phyloP scores from a whole-genome alignment of 2,888 invertebrate genomes.

The Hoplodrina blanda region DNA sequence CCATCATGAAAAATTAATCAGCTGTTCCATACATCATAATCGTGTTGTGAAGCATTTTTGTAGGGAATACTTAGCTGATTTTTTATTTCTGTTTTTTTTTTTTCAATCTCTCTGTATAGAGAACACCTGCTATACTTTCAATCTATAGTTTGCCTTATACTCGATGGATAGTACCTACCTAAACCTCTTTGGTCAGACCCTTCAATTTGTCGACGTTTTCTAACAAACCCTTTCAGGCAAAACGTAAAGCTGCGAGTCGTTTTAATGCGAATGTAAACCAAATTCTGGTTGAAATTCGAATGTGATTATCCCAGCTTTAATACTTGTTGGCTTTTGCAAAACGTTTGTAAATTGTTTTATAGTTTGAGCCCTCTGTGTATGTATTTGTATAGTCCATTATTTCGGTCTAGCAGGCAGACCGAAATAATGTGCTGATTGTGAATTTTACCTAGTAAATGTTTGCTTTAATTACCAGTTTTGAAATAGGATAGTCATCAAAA shows the following conservation, averaged over 20 bases:
- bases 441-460: not conserved
- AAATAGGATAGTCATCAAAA: not conserved
- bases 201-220: slow-evolving; percentile 54
- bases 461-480: not conserved
- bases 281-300: slow-evolving; percentile 28
- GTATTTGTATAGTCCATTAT: not conserved
- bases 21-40: no score
- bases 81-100: no score
- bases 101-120: not conserved
- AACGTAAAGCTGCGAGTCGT: slow-evolving; percentile 41
- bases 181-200: slow-evolving; percentile 50
- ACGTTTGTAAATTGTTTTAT: slow-evolving; percentile 24
- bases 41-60: no score
- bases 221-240: slow-evolving; percentile 47
- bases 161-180: slow-evolving; percentile 8
- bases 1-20: no score
- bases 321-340: slow-evolving; percentile 26
- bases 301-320: slow-evolving; percentile 46
- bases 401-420: not conserved
- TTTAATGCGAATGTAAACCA: slow-evolving; percentile 48
- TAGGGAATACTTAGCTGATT: no score
- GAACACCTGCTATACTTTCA: not conserved
- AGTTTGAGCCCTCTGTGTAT: not conserved
- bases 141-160: not conserved
- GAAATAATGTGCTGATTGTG: not conserved